phyloP scores from a whole-genome alignment of 1,140 invertebrate species.

The Eciton burchellii region DNA sequence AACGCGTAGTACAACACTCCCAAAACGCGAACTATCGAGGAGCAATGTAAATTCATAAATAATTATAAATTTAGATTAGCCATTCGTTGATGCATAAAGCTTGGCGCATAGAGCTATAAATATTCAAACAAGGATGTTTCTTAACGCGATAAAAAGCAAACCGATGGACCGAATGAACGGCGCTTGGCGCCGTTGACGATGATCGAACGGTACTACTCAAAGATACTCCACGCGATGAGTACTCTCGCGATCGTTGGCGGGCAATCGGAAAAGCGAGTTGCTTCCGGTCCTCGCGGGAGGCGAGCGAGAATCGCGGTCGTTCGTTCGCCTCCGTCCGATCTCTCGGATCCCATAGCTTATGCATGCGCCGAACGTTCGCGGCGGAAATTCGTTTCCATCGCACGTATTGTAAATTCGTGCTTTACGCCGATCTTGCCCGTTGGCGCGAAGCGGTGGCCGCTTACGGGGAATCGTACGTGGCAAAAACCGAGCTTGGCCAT shows the following conservation, averaged over 20 bases:
- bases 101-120: no score
- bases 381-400: constrained; percentile 67
- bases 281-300: no score
- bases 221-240: not conserved
- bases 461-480: constrained; percentile 65
- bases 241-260: constrained; percentile 19
- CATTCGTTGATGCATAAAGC: no score
- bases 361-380: constrained; percentile 40
- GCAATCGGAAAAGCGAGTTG: constrained; percentile 4
- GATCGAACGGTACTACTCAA: constrained; percentile 28
- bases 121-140: no score
- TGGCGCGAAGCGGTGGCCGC: constrained; percentile 51
- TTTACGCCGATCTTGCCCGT: constrained; percentile 60
- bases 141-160: not conserved
- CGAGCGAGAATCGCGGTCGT: no score
- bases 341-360: constrained; percentile 28
- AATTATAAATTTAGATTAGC: constrained; percentile 5
- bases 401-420: constrained; percentile 70
- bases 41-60: not conserved
- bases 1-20: not conserved
- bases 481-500: constrained; percentile 60
- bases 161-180: not conserved
- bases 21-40: not conserved
- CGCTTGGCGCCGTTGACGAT: not conserved
- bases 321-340: constrained; percentile 52